Evolutionary conservation across 2,113 vertebrate genomes (phyloP), one percentile per base, ranked within the genome.

Genomic region (Aphelocoma coerulescens): DNA sequence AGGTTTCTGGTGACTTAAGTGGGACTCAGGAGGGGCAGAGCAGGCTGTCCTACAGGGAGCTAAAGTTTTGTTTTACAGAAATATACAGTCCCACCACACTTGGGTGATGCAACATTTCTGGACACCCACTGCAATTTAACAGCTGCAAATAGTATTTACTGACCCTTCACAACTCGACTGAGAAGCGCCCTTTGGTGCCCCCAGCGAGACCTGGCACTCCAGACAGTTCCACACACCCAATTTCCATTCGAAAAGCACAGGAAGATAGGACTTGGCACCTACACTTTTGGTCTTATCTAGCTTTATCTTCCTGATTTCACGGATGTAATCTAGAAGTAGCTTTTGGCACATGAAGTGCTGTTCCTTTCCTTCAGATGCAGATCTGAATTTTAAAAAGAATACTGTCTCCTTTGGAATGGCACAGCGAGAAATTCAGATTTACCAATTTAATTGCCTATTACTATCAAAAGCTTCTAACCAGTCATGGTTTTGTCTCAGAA

Each of bases 241-340:
- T 61, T 82, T 67, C 72, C 43, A 20, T 33, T 77, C 21, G 74
- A 9, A 76, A 62, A 6, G n/a, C 39, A 44, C 26, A 37, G 37
- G 44, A 7, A 79, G 58, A 9, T 2, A 39, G 27, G 15, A 48
- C 32, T 44, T 37, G n/a, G 76, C 32, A 85, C 57, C 81, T 82
- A 12, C 16, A 5, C 21, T 65, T 63, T 27, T 27, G 30, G 35
- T 65, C 67, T 96, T 88, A 89, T 51, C 85, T 76, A 35, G n/a
- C 73, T 91, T 62, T 68, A 94, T 94, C 89, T 93, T 85, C 73
- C 75, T 28, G 63, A 88, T 96, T 96, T 96, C 89, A 96, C 11
- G 74, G 85, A 33, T 75, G n/a, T 78, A 93, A 94, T 81, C 76
- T 63, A 81, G 68, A 88, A 81, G 85, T 17, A 65, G 79, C 91